Evolutionary conservation across 2,113 vertebrate species (phyloP), one percentile per base, ranked within the genome.

Genomic region (Myanophis thanlyinensis): DNA sequence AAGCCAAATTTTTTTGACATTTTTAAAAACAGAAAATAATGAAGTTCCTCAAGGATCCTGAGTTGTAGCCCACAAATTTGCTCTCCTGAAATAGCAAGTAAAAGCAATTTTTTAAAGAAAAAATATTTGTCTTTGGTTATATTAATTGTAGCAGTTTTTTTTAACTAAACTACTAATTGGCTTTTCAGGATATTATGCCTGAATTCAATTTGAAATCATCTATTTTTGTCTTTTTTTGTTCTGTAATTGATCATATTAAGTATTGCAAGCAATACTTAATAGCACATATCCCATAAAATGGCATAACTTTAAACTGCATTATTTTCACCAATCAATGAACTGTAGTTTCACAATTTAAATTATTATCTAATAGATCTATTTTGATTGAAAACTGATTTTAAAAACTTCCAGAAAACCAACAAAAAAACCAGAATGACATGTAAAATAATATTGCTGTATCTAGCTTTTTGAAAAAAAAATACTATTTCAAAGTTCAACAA

Each of bases 381-480:
- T 44, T 80, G 73, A 80, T 9, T 80, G 73, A 67, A 67, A 67
- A 67, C 15, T 4, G 12, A 35, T 67, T 67, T 67, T n/a, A n/a
- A 67, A 67, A 67, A n/a, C 12, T n/a, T 5, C 11, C 27, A 62
- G 27, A 62, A 62, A 62, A 62, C 30, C 12, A 62, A 85, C 1
- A 3, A 91, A 56, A 0, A 87, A 12, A 22, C 18, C 18, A 94
- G 90, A 49, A 67, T 44, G 22, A 40, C 13, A 52, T 40, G 49
- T 44, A 73, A 92, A 89, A 90, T 53, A 89, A 89, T 9, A 56
- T 5, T 46, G 30, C 67, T 56, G 3, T 47, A 89, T 35, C 87
- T 48, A 30, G 48, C 48, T 54, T 56, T 92, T 13, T 10, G 73
- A 90, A 54, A 95, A 94, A 22, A 92, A 67, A 22, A 9, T 47